Evolutionary conservation across 2,888 invertebrate species (phyloP).

Genomic region (Smittia sp.): DNA sequence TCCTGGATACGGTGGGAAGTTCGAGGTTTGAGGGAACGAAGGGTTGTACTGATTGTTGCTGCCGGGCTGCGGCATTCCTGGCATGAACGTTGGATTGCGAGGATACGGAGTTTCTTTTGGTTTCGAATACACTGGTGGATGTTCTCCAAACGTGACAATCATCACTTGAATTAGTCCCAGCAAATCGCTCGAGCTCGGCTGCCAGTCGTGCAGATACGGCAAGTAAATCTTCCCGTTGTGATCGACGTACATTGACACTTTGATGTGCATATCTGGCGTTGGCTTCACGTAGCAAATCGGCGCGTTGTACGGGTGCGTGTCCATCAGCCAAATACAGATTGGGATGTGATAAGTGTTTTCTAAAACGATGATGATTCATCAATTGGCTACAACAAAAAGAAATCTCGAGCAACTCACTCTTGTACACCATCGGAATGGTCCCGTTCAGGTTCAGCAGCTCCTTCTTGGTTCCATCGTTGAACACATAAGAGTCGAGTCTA

Average conservation of each 20-base stretch:
- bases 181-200: slow-evolving; percentile 77
- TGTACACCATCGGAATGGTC: slow-evolving; percentile 89
- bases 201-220: slow-evolving; percentile 96
- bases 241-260: slow-evolving; percentile 91
- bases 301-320: slow-evolving; percentile 94
- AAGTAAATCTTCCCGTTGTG: slow-evolving; percentile 93
- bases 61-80: slow-evolving; percentile 55
- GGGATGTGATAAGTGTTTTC: slow-evolving; percentile 91
- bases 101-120: slow-evolving; percentile 62
- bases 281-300: slow-evolving; percentile 95
- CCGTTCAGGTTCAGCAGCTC: slow-evolving; percentile 83
- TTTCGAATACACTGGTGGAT: slow-evolving; percentile 89
- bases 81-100: slow-evolving; percentile 47
- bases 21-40: slow-evolving; percentile 43
- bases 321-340: slow-evolving; percentile 92
- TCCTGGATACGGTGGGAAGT: slow-evolving; percentile 59
- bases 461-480: slow-evolving; percentile 80
- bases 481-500: slow-evolving; percentile 69
- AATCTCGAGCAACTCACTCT: slow-evolving; percentile 58
- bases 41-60: slow-evolving; percentile 43
- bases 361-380: slow-evolving; percentile 48
- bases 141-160: slow-evolving; percentile 88
- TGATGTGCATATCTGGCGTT: slow-evolving; percentile 92
- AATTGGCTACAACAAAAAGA: neutral
- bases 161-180: slow-evolving; percentile 86